phyloP scores from a whole-genome alignment of 2,888 invertebrate species.

The Polymixis flavicincta region DNA sequence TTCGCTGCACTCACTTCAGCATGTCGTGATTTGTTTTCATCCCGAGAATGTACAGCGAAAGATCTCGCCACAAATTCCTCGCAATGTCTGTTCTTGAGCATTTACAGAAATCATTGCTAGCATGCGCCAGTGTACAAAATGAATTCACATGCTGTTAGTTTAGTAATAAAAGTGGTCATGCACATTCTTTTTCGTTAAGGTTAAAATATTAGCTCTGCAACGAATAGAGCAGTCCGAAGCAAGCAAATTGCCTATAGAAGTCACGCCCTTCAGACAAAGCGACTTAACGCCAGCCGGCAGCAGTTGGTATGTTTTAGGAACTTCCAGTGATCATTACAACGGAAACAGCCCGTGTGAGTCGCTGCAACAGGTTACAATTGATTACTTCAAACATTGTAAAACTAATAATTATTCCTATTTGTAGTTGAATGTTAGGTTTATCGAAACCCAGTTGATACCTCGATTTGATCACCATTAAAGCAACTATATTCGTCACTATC shows the following conservation, averaged over 20 bases:
- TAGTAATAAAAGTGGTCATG: slow-evolving; percentile 22
- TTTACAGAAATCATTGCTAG: slow-evolving; percentile 34
- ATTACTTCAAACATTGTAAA: not conserved
- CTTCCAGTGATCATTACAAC: slow-evolving; percentile 33
- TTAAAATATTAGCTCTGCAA: slow-evolving; percentile 21
- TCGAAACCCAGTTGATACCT: slow-evolving; percentile 19
- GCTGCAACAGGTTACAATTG: slow-evolving; percentile 14
- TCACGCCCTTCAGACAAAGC: slow-evolving; percentile 5
- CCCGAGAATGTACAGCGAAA: slow-evolving; percentile 15
- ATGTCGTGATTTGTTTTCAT: slow-evolving; percentile 25
- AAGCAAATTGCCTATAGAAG: slow-evolving; percentile 11
- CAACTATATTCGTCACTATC: slow-evolving; percentile 22
- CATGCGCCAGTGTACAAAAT: slow-evolving; percentile 30
- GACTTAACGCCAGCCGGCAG: not conserved
- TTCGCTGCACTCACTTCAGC: slow-evolving; percentile 19
- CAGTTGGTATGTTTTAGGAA: slow-evolving; percentile 20
- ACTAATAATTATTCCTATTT: slow-evolving; percentile 3
- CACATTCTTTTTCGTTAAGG: slow-evolving; percentile 24
- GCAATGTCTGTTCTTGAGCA: slow-evolving; percentile 11
- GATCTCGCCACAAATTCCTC: not conserved
- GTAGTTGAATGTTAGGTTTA: slow-evolving; percentile 22
- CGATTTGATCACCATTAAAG: slow-evolving; percentile 6
- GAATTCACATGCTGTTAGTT: slow-evolving; percentile 19
- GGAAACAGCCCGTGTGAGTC: not conserved
- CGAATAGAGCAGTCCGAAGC: slow-evolving; percentile 20